Percentiles rank a stretch among this genome's conserved stretches.
Evolutionary conservation across 2,797 vertebrate species (phyloP).

Genomic region (Gobio occitaniae): DNA sequence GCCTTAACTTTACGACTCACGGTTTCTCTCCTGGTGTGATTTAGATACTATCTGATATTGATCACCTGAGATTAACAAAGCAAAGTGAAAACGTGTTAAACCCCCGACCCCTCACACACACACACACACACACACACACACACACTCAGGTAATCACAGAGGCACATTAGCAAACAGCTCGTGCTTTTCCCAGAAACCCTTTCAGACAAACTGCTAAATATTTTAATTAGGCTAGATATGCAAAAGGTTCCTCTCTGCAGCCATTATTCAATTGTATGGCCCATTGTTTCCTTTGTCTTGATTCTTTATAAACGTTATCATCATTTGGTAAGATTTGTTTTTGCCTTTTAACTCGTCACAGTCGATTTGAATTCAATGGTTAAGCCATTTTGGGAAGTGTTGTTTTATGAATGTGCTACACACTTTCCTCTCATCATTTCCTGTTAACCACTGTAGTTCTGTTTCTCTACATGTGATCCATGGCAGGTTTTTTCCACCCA

Average conservation of each 20-base stretch:
- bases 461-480: conserved; percentile 9
- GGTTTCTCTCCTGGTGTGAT: conserved; percentile 52
- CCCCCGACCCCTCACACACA: not conserved
- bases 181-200: not conserved
- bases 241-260: not conserved
- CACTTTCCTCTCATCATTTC: conserved; percentile 27
- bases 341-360: not conserved
- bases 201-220: not conserved
- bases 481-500: not conserved
- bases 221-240: conserved; percentile 6
- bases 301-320: conserved; percentile 31
- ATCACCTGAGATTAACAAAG: conserved; percentile 43
- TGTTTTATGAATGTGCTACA: conserved; percentile 15
- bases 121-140: not conserved
- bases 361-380: conserved; percentile 43
- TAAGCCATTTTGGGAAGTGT: conserved; percentile 5
- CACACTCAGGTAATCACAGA: conserved; percentile 7
- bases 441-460: not conserved
- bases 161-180: conserved; percentile 37
- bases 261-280: conserved; percentile 34
- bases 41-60: conserved; percentile 56
- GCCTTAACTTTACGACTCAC: conserved; percentile 57
- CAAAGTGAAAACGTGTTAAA: conserved; percentile 48
- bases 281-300: conserved; percentile 35
- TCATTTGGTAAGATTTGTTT: conserved; percentile 17